Evolutionary conservation across 2,113 vertebrate species (phyloP), one percentile per base, ranked within the genome.

Genomic region (Pteruthius melanotis): DNA sequence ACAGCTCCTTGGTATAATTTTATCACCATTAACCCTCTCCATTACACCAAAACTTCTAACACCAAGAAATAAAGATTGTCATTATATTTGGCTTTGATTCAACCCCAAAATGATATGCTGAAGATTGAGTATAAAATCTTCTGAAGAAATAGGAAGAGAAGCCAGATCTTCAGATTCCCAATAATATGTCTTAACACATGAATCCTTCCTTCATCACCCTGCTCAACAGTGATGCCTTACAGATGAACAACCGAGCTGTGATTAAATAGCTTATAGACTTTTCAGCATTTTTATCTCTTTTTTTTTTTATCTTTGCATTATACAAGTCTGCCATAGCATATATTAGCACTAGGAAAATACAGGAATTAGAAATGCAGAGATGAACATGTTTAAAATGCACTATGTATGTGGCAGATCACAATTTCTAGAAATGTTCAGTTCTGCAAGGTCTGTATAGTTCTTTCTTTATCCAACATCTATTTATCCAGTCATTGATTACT

Each of bases 161-260:
- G 82, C 70, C 91, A 94, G 65, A 91, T 94, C 64, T 86, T 93
- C 72, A 91, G 44, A 94, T 82, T 95, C 74, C 65, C 30, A 91
- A 54, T 89, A 90, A 78, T 40, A 24, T 52, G 27, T 89, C 70
- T 95, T 91, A 93, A 93, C 77, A 87, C 77, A 53, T 84, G 65
- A 91, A 91, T 68, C 57, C 57, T 91, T 87, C 76, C 65, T 92
- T 92, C 77, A 92, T 91, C 87, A 95, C 72, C 77, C 89, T 94
- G 56, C 65, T 91, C 49, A 87, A 31, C 64, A 88, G 44, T 44
- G 71, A 94, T 92, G 68, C 47, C 71, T 93, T 93, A 57, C 71
- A 95, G 76, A 93, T 78, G 87, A 96, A 76, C 86, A 89, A 94
- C 69, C 84, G 81, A 91, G 47, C 87, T 95, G 83, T 92, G 89